Evolutionary conservation across 2,888 invertebrate genomes (phyloP).

Genomic region (Autographa gamma): DNA sequence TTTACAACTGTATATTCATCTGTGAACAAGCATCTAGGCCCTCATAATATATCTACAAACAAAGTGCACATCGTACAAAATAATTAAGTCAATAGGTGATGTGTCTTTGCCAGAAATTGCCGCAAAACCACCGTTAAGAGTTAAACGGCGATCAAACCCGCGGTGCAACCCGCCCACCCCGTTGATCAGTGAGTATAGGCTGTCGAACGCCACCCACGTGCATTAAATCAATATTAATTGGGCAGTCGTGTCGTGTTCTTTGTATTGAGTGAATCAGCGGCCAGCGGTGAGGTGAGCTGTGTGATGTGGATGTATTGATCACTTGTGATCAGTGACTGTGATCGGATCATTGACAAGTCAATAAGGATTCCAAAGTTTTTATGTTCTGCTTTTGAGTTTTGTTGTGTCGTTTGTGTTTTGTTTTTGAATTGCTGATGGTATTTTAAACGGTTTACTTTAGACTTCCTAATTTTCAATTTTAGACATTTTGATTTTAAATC

Average conservation of each 20-base stretch:
- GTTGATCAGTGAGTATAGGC: constrained; percentile 31
- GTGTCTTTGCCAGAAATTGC: too few relatives aligned
- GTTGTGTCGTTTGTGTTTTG: background rate
- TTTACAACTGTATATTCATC: too few relatives aligned
- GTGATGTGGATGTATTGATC: constrained; percentile 28
- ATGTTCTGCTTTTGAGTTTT: background rate
- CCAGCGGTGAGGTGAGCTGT: constrained; percentile 43
- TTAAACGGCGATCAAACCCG: constrained; percentile 7
- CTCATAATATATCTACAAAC: too few relatives aligned
- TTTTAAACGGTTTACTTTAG: too few relatives aligned
- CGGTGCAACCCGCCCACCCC: constrained; percentile 23
- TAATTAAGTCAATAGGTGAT: too few relatives aligned
- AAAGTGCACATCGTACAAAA: too few relatives aligned
- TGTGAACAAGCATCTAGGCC: too few relatives aligned
- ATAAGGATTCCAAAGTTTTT: background rate
- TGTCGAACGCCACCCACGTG: constrained; percentile 62
- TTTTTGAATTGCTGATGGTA: too few relatives aligned
- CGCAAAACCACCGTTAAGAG: background rate
- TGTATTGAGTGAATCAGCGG: constrained; percentile 55
- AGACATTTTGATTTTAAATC: too few relatives aligned
- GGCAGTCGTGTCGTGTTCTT: constrained; percentile 55
- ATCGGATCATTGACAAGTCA: background rate
- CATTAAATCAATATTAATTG: constrained; percentile 69
- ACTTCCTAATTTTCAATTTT: too few relatives aligned
- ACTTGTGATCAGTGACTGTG: constrained; percentile 37